Evolutionary conservation across 2,888 invertebrate genomes (phyloP), one percentile per base, ranked within the genome.

Genomic region (Aethes cnicana): DNA sequence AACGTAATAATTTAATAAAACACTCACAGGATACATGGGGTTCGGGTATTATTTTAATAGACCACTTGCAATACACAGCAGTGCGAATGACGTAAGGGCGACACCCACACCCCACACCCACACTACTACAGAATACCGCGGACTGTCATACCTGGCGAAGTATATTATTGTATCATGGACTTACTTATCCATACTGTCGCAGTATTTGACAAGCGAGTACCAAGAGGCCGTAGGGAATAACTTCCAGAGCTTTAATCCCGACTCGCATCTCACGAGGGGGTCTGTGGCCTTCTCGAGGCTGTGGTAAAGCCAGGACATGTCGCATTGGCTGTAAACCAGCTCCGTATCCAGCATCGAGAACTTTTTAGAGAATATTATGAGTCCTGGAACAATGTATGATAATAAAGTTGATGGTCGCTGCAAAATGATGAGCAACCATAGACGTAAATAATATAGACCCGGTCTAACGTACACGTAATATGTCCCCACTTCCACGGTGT

Each of bases 221-320:
- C 91, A 92, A 8, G 91, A 81, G 0, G 92, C 92, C 0, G 93
- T 94, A 9, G 91, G 80, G 28, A 92, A 75, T 37, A 93, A 80
- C 64, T 93, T 91, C 93, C 93, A 94, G 14, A 93, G 67, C 48
- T 93, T 93, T 42, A 93, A 75, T 1, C 93, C 93, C 23, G 91
- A 89, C 66, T 94, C 94, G 64, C 93, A 93, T 56, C 88, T 88
- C 35, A 89, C 77, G 49, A 93, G 89, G 3, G 93, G 92, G 0
- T 89, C 82, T 1, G 92, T 92, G 0, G 93, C 92, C 14, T 84
- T 87, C 21, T 74, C 81, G 32, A 93, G 68, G 11, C 92, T 91
- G 42, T 92, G 88, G 58, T 93, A 86, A 47, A 94, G 75, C 78
- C 90, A 89, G 0, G 91, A 84, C 55, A 91, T 84, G 60, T 93